Percentiles rank a stretch among this genome's conserved stretches.
Conservation (phyloP, 2,113 vertebrate genomes). For the Cathartes aura region DNA sequence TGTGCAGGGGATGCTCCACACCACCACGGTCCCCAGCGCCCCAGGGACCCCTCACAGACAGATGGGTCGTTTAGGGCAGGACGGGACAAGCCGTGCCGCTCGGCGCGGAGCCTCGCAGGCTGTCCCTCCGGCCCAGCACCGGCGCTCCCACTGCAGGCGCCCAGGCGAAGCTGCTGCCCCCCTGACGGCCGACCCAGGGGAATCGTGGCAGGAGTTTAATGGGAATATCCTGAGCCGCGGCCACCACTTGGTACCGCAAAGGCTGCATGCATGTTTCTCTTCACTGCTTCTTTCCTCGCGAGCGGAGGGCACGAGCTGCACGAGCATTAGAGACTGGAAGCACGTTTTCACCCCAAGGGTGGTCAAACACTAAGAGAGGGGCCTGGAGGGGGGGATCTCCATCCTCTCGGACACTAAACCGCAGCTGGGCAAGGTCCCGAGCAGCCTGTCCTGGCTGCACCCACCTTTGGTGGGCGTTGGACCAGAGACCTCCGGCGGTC, state of each 20-base stretch:
- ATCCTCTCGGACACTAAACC: neutral
- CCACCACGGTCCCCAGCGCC: neutral
- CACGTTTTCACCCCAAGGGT: fast-evolving
- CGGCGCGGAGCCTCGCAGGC: fast-evolving
- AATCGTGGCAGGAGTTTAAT: neutral
- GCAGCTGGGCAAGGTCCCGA: neutral
- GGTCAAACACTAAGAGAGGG: neutral
- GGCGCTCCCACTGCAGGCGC: neutral
- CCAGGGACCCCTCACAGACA: neutral
- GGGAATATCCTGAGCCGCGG: neutral
- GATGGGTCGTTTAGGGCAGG: neutral
- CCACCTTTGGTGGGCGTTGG: neutral
- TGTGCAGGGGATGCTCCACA: no score
- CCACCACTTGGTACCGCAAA: no score
- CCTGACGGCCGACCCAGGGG: neutral
- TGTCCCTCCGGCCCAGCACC: neutral
- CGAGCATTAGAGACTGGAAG: neutral
- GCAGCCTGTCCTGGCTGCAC: neutral
- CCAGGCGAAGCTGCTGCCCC: neutral
- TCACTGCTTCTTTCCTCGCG: fast-evolving
- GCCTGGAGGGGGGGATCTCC: neutral
- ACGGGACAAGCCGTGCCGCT: neutral
- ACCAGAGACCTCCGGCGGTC: fast-evolving
- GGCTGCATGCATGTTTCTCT: neutral
- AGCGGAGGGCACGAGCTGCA: neutral